phyloP scores from a whole-genome alignment of 1,140 invertebrate genomes.

The Brachystomella parvula region DNA sequence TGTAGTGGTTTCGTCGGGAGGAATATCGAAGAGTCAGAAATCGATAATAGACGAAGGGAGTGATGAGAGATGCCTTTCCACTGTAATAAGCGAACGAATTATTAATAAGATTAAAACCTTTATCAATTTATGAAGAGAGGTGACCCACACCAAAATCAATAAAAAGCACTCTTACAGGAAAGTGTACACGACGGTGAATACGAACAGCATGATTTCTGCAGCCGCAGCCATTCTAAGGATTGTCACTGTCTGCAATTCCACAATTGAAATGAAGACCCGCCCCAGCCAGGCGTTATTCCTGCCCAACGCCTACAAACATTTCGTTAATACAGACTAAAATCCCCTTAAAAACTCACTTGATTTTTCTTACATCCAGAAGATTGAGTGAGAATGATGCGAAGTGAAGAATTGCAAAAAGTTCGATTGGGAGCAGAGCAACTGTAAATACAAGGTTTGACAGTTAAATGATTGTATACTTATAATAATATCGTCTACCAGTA shows the following conservation, averaged over 20 bases:
- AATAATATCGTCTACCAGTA: background rate
- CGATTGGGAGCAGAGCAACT: conserved; percentile 82
- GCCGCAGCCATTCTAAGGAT: conserved; percentile 79
- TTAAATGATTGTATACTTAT: background rate
- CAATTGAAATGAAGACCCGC: conserved; percentile 71
- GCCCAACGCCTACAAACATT: conserved; percentile 60
- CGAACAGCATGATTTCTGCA: conserved; percentile 86
- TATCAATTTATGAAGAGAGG: no score
- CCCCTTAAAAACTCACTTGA: conserved; percentile 14
- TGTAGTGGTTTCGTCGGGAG: conserved; percentile 90
- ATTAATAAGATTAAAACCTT: no score
- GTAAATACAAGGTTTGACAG: conserved; percentile 27
- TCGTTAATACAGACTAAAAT: conserved; percentile 4
- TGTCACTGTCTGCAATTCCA: conserved; percentile 76
- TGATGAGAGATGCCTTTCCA: conserved; percentile 71
- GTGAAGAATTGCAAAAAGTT: conserved; percentile 84
- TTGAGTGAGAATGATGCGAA: conserved; percentile 79
- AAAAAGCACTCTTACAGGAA: conserved; percentile 86
- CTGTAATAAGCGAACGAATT: conserved; percentile 46
- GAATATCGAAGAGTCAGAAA: conserved; percentile 81
- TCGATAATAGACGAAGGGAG: conserved; percentile 90
- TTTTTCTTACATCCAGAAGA: conserved; percentile 75
- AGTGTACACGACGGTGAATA: conserved; percentile 70
- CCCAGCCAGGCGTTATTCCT: conserved; percentile 80
- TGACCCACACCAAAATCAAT: no score